A percentile compares a stretch with the other conserved stretches of the same genome.
phyloP scores from a whole-genome alignment of 2,113 vertebrate species.

The Rhodinocichla rosea region DNA sequence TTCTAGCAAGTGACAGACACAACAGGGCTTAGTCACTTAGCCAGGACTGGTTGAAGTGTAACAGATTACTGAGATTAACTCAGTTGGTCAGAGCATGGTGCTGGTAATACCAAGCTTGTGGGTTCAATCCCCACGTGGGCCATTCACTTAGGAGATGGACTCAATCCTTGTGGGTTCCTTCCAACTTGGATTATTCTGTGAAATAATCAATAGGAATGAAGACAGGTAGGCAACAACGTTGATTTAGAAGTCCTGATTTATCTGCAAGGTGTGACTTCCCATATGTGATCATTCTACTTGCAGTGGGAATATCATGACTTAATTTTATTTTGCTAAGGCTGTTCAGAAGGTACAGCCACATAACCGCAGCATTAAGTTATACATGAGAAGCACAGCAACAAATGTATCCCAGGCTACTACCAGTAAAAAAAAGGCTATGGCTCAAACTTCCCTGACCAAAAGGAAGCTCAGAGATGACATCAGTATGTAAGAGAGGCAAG shows the following conservation, averaged over 20 bases:
- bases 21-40: background rate
- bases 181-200: background rate
- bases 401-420: background rate
- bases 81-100: background rate
- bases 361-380: background rate
- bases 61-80: background rate
- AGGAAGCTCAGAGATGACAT: background rate
- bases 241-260: background rate
- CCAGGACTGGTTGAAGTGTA: background rate
- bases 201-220: background rate
- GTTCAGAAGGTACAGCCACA: background rate
- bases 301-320: background rate
- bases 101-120: background rate
- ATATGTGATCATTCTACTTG: background rate
- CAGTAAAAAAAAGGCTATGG: background rate
- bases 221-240: background rate
- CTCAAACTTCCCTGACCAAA: background rate
- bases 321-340: background rate
- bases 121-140: background rate
- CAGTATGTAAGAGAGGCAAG: background rate
- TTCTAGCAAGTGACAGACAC: background rate
- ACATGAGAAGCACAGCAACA: background rate
- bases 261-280: background rate
- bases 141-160: background rate
- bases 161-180: background rate